Evolutionary conservation across 2,113 vertebrate species (phyloP), one percentile per base, ranked within the genome.

Genomic region (Sturnira hondurensis): DNA sequence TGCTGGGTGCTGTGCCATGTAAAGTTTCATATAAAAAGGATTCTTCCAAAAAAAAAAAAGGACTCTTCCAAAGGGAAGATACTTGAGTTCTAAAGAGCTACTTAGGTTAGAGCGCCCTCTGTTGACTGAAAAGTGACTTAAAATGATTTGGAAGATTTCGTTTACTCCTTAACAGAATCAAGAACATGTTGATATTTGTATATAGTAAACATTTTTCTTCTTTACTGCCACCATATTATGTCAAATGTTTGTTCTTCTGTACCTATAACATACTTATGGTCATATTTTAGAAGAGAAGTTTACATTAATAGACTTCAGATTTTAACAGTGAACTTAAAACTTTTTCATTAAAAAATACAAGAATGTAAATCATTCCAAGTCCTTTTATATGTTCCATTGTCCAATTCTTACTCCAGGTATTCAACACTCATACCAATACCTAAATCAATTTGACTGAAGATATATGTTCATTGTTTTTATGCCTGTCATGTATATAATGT

Each of bases 91-190:
- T 89, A 19, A 94, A 93, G 83, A 52, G 52, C 86, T 91, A 58
- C 73, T 96, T 91, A 86, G 65, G 89, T 92, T 96, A 94, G 95
- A 96, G 95, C 93, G 93, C 97, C 97, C 97, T 97, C 97, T 97
- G 70, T 91, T 96, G 97, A 80, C 86, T 93, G 36, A 93, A 96
- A 91, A 89, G 56, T 93, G 50, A 94, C 28, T 87, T 93, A 31
- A 90, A 86, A 77, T 81, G 12, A 82, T 93, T 95, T 86, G 89
- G 73, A 95, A 63, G 36, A 65, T 89, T 84, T 89, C 19, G 28
- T 92, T 93, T 92, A 82, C 61, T 89, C 61, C 36, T 52, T 85
- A 85, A 96, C 61, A 95, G 28, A 82, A 92, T 86, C 50, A 15
- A 43, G 50, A 26, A 67, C 28, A 41, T 83, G 50, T 68, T 93